Conservation (phyloP, 2,888 invertebrate genomes). For the Diplazon laetatorius region DNA sequence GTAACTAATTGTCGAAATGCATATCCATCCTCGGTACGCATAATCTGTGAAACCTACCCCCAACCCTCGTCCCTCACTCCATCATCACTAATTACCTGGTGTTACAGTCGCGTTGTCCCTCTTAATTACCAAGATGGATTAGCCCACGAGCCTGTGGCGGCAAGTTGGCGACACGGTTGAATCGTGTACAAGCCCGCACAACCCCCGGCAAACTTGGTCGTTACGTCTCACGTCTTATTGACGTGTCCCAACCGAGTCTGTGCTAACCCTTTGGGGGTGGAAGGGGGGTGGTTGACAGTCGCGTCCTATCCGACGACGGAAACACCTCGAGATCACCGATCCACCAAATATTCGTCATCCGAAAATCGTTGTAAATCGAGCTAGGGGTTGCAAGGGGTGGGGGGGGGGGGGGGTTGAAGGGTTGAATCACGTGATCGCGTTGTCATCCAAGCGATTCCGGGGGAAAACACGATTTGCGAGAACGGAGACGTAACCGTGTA, state of each 20-base stretch:
- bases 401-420: too few species aligned
- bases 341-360: neutral
- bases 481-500: conserved; percentile 8
- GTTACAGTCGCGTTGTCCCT: conserved; percentile 57
- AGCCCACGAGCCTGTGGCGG: conserved; percentile 9
- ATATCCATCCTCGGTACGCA: conserved; percentile 39
- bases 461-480: neutral
- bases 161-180: conserved; percentile 6
- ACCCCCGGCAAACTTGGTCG: conserved; percentile 41
- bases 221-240: conserved; percentile 40
- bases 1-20: conserved; percentile 25
- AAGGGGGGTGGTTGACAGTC: neutral
- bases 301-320: neutral
- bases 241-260: too few species aligned
- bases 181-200: conserved; percentile 17
- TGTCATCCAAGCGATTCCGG: conserved; percentile 5
- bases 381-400: too few species aligned
- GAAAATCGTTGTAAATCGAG: conserved; percentile 1
- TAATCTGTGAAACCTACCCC: conserved; percentile 10
- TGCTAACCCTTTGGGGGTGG: too few species aligned
- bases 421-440: neutral
- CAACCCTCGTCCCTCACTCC: neutral
- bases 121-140: conserved; percentile 51
- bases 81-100: conserved; percentile 51
- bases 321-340: too few species aligned